Evolutionary conservation across 2,888 invertebrate species (phyloP), one percentile per base, ranked within the genome.

Genomic region (Cybosia mesomella): DNA sequence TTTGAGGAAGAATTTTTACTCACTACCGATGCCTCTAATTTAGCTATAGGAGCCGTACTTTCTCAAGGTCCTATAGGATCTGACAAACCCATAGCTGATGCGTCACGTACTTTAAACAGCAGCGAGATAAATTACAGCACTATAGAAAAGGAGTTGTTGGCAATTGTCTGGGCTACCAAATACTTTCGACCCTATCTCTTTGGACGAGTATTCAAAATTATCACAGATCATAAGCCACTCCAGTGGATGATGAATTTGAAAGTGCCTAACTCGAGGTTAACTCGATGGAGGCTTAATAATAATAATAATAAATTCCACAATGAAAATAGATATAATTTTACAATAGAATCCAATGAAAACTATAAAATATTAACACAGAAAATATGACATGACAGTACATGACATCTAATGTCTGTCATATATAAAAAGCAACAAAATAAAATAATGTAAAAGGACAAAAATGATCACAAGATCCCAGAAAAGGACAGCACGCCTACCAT

Each of bases 1-100:
- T 58, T 58, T 15, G 22, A 49, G 10, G 67, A 71, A 64, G 71
- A 70, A 2, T 75, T 75, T 22, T 21, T 63, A 3, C 54, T 75
- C 5, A 73, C 70, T 0, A 68, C 69, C 13, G 75, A 75, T 32
- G 72, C 75, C 0, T 73, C 73, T 0, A 72, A 71, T 39, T 62
- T 70, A 21, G 70, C 73, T 0, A 66, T 75, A 32, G 64, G 65
- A 0, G 73, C 75, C 2, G 60, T 73, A 1, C 39, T 75, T 28
- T 73, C 70, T 0, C 75, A 75, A 68, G 73, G 73, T 2, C 18
- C 49, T 1, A 55, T 70, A 18, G 68, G 68, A 3, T 63, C 69
- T 0, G 76, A 76, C 21, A 67, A 58, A 18, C 76, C 74, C n/a
- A 66, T 74, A 8, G 61, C 66, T 9, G 71, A 64, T 34, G 76